phyloP scores from a whole-genome alignment of 2,113 vertebrate genomes.

The Ibidorhyncha struthersii region DNA sequence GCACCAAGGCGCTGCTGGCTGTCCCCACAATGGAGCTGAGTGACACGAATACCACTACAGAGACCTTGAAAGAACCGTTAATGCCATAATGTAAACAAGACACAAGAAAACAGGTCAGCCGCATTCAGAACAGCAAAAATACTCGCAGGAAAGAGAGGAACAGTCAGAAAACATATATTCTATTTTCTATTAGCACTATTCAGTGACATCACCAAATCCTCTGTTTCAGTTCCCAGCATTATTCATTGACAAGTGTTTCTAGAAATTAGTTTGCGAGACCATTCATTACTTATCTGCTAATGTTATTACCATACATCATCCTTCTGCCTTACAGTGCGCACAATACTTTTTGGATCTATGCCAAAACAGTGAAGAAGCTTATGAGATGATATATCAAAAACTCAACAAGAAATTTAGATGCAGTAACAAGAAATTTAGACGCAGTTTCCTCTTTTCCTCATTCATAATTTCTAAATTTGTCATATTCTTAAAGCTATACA shows the following conservation, averaged over 20 bases:
- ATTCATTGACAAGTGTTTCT: not conserved
- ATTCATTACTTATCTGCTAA: not conserved
- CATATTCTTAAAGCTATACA: not conserved
- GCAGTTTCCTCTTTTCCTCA: not conserved
- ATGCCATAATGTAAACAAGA: fast-evolving
- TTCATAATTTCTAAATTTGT: not conserved
- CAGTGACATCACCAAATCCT: not conserved
- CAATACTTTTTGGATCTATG: not conserved
- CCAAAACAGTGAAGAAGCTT: not conserved
- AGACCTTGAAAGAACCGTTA: not conserved
- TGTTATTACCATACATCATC: not conserved
- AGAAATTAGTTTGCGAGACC: not conserved
- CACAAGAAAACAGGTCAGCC: not conserved
- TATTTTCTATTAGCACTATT: not conserved
- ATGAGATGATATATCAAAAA: not conserved
- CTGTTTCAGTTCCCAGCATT: not conserved
- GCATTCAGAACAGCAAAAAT: not conserved
- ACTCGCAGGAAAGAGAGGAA: not conserved
- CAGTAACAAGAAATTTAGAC: not conserved
- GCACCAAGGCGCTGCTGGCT: not conserved
- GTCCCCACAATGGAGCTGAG: not conserved
- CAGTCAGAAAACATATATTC: not conserved
- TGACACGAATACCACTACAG: not conserved
- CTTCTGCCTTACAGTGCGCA: not conserved
- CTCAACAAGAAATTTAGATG: not conserved